Evolutionary conservation across 2,797 vertebrate species (phyloP), one percentile per base, ranked within the genome.

Genomic region (Myotis daubentonii): DNA sequence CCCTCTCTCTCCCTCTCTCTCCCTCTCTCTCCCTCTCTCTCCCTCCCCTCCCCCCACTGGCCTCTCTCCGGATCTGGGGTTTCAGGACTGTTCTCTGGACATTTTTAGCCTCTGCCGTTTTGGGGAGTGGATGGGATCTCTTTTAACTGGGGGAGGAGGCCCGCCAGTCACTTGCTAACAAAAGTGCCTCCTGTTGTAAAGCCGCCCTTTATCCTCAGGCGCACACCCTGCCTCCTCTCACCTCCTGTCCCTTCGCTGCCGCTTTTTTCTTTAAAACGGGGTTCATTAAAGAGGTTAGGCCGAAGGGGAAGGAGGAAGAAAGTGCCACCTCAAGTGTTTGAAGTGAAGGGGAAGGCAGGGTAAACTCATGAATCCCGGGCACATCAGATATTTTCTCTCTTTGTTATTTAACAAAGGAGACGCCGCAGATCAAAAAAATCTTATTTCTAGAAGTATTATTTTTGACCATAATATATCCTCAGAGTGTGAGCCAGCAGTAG

Each of bases 181-280:
- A 96, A 96, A 97, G 96, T 95, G 66, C 88, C 95, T 97, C 94
- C 95, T 96, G 97, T 96, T 96, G 95, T 97, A 96, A 97, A 97
- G 94, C 93, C 93, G 41, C 76, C 87, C 90, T 97, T 96, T 94
- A 83, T 97, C 96, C 95, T 90, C 57, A 19, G 28, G 87, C 16
- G 49, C 82, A 47, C 88, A 53, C 88, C 92, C 92, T 80, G 90
- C 85, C 44, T 90, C 93, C 94, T 95, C 92, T 89, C n/a, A 76
- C 79, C 86, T 93, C 86, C 36, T 89, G 89, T 81, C 92, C 91
- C 65, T 96, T 87, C 89, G 57, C 93, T 95, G 94, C 95, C 93
- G 85, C 22, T 15, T 51, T 7, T 41, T 30, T 2, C 57, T 96
- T 88, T 57, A 79, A 87, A 94, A 84, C 57, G 76, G 83, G 38